Conservation (phyloP, 1,140 invertebrate species). For the Leptoteleia sp. region DNA sequence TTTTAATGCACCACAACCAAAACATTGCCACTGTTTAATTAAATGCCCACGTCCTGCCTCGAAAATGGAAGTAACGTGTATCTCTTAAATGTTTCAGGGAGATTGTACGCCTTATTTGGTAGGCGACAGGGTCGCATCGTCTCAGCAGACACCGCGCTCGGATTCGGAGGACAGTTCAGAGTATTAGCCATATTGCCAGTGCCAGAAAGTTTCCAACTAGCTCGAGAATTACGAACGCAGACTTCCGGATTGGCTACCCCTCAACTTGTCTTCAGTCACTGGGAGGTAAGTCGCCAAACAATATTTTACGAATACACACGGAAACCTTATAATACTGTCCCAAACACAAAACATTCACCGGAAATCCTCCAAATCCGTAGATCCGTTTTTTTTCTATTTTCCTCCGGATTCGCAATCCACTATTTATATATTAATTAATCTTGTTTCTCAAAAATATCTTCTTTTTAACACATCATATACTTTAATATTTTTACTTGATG, state of each 20-base stretch:
- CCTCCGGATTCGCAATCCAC: no score
- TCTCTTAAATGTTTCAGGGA: constrained; percentile 84
- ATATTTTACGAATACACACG: constrained; percentile 5
- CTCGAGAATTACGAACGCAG: constrained; percentile 94
- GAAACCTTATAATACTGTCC: constrained; percentile 8
- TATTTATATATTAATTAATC: no score
- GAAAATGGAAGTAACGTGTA: constrained; percentile 32
- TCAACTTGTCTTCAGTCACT: constrained; percentile 97
- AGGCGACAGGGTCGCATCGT: constrained; percentile 93
- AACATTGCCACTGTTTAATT: constrained; percentile 13
- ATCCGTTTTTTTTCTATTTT: no score
- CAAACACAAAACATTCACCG: constrained; percentile 15
- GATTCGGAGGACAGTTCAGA: constrained; percentile 92
- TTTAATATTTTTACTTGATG: no score
- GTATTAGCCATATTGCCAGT: constrained; percentile 95
- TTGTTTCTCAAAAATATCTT: no score
- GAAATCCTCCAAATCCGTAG: constrained; percentile 14
- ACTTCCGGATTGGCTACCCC: constrained; percentile 97
- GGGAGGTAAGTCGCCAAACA: constrained; percentile 88
- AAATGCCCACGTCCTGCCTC: constrained; percentile 4
- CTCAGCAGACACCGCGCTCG: constrained; percentile 93
- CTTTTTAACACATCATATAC: no score
- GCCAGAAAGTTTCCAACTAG: constrained; percentile 97
- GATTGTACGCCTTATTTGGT: constrained; percentile 95
- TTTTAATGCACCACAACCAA: constrained; percentile 1